A percentile compares a stretch with the other conserved stretches of the same genome.
phyloP scores from a whole-genome alignment of 2,797 vertebrate genomes.

The Pseudochromis fuscus region DNA sequence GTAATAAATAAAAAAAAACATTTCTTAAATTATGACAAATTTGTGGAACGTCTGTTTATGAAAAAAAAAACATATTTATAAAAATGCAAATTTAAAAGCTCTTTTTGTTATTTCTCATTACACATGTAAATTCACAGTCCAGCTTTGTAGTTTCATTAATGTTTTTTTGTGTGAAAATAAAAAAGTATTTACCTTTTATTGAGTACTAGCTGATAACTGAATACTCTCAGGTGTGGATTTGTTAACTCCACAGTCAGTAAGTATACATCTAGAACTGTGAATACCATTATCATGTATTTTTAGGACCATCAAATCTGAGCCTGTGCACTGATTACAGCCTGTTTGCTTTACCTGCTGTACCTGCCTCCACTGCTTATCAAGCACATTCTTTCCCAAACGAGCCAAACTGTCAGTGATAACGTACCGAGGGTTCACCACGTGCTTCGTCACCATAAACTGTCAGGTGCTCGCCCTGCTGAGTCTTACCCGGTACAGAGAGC shows the following conservation, averaged over 20 bases:
- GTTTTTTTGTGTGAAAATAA: too few species aligned
- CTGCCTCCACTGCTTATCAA: conserved; percentile 57
- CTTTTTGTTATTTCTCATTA: too few species aligned
- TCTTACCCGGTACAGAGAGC: background rate
- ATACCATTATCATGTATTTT: conserved; percentile 38
- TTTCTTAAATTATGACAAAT: too few species aligned
- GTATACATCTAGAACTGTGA: conserved; percentile 19
- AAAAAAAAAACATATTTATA: too few species aligned
- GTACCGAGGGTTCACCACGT: background rate
- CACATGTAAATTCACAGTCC: too few species aligned
- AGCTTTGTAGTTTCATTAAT: too few species aligned
- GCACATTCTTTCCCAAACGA: conserved; percentile 64
- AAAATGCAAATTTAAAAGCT: too few species aligned
- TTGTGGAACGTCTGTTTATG: too few species aligned
- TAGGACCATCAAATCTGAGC: conserved; percentile 7
- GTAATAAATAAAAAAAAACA: too few species aligned
- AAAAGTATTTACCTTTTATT: too few species aligned
- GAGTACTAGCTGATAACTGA: background rate
- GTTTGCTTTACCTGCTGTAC: conserved; percentile 57
- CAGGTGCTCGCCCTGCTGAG: conserved; percentile 45
- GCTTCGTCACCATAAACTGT: conserved; percentile 57
- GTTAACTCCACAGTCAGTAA: background rate
- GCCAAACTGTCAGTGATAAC: conserved; percentile 47
- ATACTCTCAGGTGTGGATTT: background rate
- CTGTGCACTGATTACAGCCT: conserved; percentile 23